Percentiles rank a stretch among this genome's conserved stretches.
phyloP scores from a whole-genome alignment of 37 sponge, comb jelly and placozoan species.

The Lycopodina hypogea region DNA sequence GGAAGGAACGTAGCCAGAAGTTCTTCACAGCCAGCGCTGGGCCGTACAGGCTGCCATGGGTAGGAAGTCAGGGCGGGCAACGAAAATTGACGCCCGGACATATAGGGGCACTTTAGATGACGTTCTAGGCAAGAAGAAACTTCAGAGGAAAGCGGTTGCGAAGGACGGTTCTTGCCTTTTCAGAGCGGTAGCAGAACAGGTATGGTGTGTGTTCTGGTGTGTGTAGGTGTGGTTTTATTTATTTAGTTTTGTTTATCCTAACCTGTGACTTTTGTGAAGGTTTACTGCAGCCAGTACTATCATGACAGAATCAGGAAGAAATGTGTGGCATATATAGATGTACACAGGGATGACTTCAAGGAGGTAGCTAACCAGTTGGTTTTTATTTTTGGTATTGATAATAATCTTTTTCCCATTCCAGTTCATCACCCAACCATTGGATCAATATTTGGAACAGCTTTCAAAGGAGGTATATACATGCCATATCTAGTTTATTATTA shows the following conservation, averaged over 20 bases:
- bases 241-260: neutral
- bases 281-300: slow-evolving; percentile 35
- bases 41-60: neutral
- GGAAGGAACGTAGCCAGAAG: neutral
- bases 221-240: neutral
- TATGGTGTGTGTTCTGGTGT: neutral
- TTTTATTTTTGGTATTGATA: neutral
- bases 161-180: slow-evolving; percentile 91
- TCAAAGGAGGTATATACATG: slow-evolving; percentile 2
- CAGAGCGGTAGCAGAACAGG: slow-evolving; percentile 89
- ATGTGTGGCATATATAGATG: slow-evolving; percentile 57
- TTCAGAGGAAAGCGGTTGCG: slow-evolving; percentile 64
- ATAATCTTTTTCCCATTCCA: slow-evolving; percentile 3
- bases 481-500: neutral
- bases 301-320: slow-evolving; percentile 38
- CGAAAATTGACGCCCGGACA: slow-evolving; percentile 3
- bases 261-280: slow-evolving; percentile 23
- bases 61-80: slow-evolving; percentile 1
- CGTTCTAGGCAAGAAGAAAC: slow-evolving; percentile 18
- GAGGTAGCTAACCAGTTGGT: slow-evolving; percentile 11
- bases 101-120: slow-evolving; percentile 24
- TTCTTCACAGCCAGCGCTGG: neutral
- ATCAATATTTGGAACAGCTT: slow-evolving; percentile 37
- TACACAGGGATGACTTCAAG: slow-evolving; percentile 52
- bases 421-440: slow-evolving; percentile 48